Base-by-base conservation (phyloP, 2,113 vertebrate genomes). In the Protomyctophum bolini region DNA sequence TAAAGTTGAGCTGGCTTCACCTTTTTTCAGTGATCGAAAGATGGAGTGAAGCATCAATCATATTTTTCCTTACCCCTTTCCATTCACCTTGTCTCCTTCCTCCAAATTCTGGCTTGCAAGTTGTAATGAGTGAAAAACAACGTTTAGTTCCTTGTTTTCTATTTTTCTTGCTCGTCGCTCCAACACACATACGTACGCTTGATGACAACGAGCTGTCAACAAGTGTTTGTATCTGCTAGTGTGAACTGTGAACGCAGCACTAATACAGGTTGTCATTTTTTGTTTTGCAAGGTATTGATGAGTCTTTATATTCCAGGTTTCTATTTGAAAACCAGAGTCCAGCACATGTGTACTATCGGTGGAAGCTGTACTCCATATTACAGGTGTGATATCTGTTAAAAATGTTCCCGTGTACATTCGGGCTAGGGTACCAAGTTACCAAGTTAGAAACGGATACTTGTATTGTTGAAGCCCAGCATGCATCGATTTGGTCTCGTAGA, bases 291-390 rank as follows among this genome's bases (percentile, higher is more conserved):
- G 51, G 3, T 57, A 41, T 0, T 59, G 9, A 63, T 47, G 15
- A 6, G n/a, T 63, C 14, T 29, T 6, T 61, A 7, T 61, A 7
- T 76, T 61, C 2, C 91, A 99, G 98, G 81, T 99, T 99, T 95
- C 92, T 99, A 50, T 99, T 99, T 95, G 97, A 99, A 94, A 99
- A 99, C 89, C 98, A 99, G 91, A 98, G 96, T 77, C 98, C 98
- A 75, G 98, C 98, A 66, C 98, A 99, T 87, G 97, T 99, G 1
- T 99, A 99, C 88, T 99, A 99, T 59, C 91, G 98, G 56, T 99
- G 98, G 98, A 99, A 98, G 83, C 94, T 99, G 65, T 99, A 98
- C 88, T 94, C 97, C 71, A 99, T 99, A 89, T 92, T 99, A 70
- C 98, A 99, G 96, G 98, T 93, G 85, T 10, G 93, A 91, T 72